These are phyloP conservation scores for Eufriesea mexicana DNA, from an alignment of 1,140 invertebrate species.

Conservation along the genomic window DNA sequence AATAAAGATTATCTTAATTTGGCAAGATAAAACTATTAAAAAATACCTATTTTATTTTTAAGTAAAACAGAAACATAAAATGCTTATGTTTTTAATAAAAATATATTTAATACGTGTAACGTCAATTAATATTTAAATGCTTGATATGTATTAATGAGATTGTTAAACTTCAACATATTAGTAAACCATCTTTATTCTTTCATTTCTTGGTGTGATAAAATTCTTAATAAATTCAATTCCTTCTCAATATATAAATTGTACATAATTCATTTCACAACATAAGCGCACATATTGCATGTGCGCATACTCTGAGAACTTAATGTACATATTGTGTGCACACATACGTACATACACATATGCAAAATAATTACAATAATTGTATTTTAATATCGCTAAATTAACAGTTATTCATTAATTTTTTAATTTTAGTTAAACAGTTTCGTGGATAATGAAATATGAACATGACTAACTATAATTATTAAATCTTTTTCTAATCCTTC, in stretches of 20 bases:
- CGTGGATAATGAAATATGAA: not conserved
- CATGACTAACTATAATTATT: not conserved
- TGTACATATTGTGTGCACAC: constrained; percentile 27
- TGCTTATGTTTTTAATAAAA: not conserved
- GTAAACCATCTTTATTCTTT: constrained; percentile 67
- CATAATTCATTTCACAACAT: constrained; percentile 43
- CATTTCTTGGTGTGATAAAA: constrained; percentile 59
- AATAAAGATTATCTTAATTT: not conserved
- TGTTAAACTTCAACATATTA: constrained; percentile 29
- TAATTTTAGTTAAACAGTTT: not conserved
- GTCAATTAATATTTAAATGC: not conserved
- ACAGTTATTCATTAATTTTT: constrained; percentile 18
- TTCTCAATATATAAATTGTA: constrained; percentile 58
- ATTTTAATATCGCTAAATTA: constrained; percentile 30
- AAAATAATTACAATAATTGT: constrained; percentile 34
- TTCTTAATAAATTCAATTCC: constrained; percentile 67
- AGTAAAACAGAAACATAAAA: not conserved
- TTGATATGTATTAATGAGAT: constrained; percentile 19
- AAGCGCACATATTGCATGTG: constrained; percentile 12
- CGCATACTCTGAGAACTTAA: constrained; percentile 53
- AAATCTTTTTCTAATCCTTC: not conserved
- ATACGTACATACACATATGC: constrained; percentile 5
- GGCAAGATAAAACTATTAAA: not conserved
- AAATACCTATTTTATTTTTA: not conserved
- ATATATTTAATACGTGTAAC: not conserved